Percentiles rank a stretch among this genome's conserved stretches.
Conservation (phyloP, 1,140 invertebrate genomes). For the Leptonema lineaticorne region DNA sequence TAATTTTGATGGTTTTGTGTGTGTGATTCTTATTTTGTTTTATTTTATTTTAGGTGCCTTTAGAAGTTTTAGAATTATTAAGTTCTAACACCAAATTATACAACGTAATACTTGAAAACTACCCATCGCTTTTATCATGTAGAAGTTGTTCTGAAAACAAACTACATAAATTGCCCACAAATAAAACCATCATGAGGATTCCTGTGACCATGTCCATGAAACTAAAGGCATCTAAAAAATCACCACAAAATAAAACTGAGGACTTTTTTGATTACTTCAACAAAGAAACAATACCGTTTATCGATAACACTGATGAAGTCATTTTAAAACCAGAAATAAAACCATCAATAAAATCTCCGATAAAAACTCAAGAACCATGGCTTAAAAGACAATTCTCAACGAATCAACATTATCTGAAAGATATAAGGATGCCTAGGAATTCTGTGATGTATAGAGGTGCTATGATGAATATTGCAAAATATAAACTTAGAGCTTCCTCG, state of each 20-base stretch:
- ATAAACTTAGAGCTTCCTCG: slow-evolving; percentile 80
- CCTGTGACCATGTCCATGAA: slow-evolving; percentile 65
- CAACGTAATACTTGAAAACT: slow-evolving; percentile 71
- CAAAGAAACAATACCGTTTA: slow-evolving; percentile 16
- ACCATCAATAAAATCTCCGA: slow-evolving; percentile 29
- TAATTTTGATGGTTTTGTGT: no score
- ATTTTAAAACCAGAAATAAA: slow-evolving; percentile 25
- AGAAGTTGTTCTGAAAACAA: slow-evolving; percentile 67
- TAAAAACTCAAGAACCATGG: slow-evolving; percentile 50
- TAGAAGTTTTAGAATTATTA: slow-evolving; percentile 65
- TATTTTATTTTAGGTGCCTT: slow-evolving; percentile 56
- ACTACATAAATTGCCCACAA: slow-evolving; percentile 57
- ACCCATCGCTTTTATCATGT: slow-evolving; percentile 66
- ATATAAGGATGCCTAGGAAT: slow-evolving; percentile 74
- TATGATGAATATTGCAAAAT: slow-evolving; percentile 76
- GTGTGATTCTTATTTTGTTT: no score
- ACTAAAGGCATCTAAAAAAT: slow-evolving; percentile 55
- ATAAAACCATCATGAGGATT: slow-evolving; percentile 49
- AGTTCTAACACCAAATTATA: slow-evolving; percentile 66
- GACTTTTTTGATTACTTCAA: slow-evolving; percentile 30
- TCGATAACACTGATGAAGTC: neutral
- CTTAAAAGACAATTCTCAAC: slow-evolving; percentile 62
- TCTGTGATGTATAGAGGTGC: slow-evolving; percentile 82
- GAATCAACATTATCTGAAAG: slow-evolving; percentile 71
- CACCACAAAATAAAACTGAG: slow-evolving; percentile 27